Evolutionary conservation across 2,888 invertebrate genomes (phyloP), one percentile per base, ranked within the genome.

Genomic region (Dryadula phaetusa): DNA sequence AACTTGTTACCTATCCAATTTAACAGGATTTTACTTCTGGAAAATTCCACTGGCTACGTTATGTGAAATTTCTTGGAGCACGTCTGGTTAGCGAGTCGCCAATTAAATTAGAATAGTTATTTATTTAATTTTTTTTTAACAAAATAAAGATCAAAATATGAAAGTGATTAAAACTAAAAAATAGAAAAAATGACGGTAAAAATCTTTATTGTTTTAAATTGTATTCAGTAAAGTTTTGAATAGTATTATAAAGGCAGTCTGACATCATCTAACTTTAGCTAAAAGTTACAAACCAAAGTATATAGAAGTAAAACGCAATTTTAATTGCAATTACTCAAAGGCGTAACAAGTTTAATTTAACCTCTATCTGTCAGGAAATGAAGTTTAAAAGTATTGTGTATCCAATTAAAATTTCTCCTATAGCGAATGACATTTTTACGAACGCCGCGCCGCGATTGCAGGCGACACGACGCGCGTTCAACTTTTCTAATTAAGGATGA

Each of bases 1-100:
- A 82, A 86, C 85, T 88, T 87, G 86, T 82, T 84, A 86, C 87
- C 83, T 85, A 79, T 81, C 85, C 83, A 82, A 86, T 86, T 86
- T 84, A 79, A 80, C 80, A 76, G 79, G 76, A 76, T 79, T 84
- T 87, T 83, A 79, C 44, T 70, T 68, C 72, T 72, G 64, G 70
- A 67, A 71, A 70, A 72, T 71, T 73, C 54, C 32, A 25, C 62
- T 49, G 44, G 60, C 52, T 54, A 60, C 65, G 66, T 71, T 62
- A 71, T 71, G 71, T 69, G 63, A 70, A 72, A 74, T 69, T 72
- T 70, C 69, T 71, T 72, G 37, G 62, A 53, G 42, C 25, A 40
- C 18, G 60, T 61, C 37, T 46, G 34, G 25, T 64, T 58, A 28
- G 25, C 25, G 5, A 6, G 32, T n/a, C n/a, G 7, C 20, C 53